Evolutionary conservation across 2,113 vertebrate species (phyloP), one percentile per base, ranked within the genome.

Genomic region (Nibea albiflora): DNA sequence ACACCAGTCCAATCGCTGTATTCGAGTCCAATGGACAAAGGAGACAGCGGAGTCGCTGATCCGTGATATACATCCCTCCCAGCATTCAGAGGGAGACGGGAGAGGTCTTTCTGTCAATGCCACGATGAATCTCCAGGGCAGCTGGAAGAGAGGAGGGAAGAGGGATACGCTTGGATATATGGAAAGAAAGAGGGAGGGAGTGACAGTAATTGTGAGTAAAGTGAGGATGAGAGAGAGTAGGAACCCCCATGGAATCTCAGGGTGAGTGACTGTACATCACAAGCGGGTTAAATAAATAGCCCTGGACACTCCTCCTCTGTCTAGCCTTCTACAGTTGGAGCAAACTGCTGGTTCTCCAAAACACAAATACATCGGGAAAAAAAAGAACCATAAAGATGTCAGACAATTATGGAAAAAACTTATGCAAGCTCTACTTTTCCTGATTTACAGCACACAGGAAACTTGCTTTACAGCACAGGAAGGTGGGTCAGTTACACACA

Each of bases 61-160:
- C 90, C 87, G 70, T 92, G 92, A 90, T 89, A 91, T 83, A 89
- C 89, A 92, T 85, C 84, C 88, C 83, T 81, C 87, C 73, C 56
- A 85, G 85, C 83, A 71, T 86, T 87, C 83, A 80, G 68, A 65
- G 88, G 87, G 84, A 91, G 91, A 92, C 84, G 62, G 80, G 88
- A 92, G 90, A 93, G 92, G 85, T 91, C 89, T 90, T 91, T 90
- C 90, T 92, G 92, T 93, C 92, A 93, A 90, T 91, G 90, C 89
- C 64, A 82, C 86, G 22, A 89, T 92, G 91, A 90, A 86, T 92
- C 88, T 88, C 83, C 77, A 83, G 92, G 91, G 89, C 80, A 83
- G 77, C 35, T 20, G 39, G 57, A 68, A 61, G 26, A 76, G 73
- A 67, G 84, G 73, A 72, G 69, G 76, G 80, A 39, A 39, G 76